Base-by-base conservation (phyloP, 2,888 invertebrate species). In the Drosophila maculinotata region DNA sequence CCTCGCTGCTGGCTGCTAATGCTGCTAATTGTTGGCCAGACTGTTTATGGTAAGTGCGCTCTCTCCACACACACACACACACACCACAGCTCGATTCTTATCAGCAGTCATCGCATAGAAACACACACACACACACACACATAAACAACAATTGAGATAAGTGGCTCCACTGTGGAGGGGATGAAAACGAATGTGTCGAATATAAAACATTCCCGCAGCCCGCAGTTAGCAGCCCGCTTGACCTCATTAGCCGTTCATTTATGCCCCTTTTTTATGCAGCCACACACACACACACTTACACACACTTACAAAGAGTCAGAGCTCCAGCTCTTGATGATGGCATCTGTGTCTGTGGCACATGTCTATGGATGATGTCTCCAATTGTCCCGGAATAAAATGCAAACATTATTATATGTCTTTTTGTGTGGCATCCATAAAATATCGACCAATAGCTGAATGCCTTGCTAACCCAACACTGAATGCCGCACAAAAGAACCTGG, bases 241-340 rank as follows among this genome's bases (percentile, higher is more conserved):
- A 84, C 84, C 80, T 81, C 79, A 80, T 80, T 84, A 84, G 82
- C 58, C 59, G 52, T 68, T 73, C 73, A 80, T 80, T 80, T 84
- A 67, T 69, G 58, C 48, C 45, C 44, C 63, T 68, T 80, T 73
- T 80, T 84, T 80, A 81, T 80, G 84, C 84, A 62, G 36, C 45
- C 58, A 48, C 70, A 69, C 65, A 60, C 30, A 48, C 36, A 57
- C 48, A 49, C 10, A 39, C 42, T 17, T n/a, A 45, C 14, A 49
- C 25, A 51, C 25, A 38, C 52, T 20, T 28, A 30, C 31, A 17
- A 4, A 12, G 25, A 17, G 31, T 12, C 44, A 36, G n/a, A 38
- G 52, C 38, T 42, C 31, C 31, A 20, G 57, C 52, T 45, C 54
- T 31, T 38, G 48, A 31, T 38, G 49, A 72, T 73, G 77, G 57